phyloP scores from a whole-genome alignment of 2,888 invertebrate genomes.

The Ametastegia equiseti region DNA sequence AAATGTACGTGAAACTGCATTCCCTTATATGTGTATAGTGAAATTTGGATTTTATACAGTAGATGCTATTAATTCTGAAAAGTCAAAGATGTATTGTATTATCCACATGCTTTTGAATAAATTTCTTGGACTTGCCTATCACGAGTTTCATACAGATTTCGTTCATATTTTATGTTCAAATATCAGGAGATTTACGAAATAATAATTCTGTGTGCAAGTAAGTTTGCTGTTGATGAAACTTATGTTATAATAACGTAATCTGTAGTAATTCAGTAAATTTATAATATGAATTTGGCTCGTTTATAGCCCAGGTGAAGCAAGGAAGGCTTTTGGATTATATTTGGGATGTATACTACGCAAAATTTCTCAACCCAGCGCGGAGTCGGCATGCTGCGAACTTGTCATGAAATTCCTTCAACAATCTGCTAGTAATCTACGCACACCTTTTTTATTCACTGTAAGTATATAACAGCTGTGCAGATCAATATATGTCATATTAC shows the following conservation, averaged over 20 bases:
- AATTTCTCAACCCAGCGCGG: conserved; percentile 77
- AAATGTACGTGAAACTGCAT: neutral
- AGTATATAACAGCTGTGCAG: conserved; percentile 52
- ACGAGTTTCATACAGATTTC: too few species aligned
- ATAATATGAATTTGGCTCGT: neutral
- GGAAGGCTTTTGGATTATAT: conserved; percentile 88
- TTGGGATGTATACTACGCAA: conserved; percentile 86
- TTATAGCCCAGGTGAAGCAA: conserved; percentile 80
- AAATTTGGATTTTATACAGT: neutral
- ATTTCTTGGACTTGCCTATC: neutral
- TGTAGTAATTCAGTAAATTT: neutral
- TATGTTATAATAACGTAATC: neutral
- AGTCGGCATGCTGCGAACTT: conserved; percentile 78
- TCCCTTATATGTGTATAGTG: neutral
- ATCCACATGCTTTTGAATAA: neutral
- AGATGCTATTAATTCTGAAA: neutral
- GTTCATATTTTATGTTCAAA: neutral
- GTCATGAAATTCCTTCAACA: conserved; percentile 87
- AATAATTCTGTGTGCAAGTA: neutral
- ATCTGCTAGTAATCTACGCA: conserved; percentile 84
- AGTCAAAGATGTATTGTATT: neutral
- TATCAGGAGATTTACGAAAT: neutral
- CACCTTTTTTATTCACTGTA: conserved; percentile 83
- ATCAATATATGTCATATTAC: neutral
- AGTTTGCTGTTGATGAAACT: neutral